phyloP scores from a whole-genome alignment of 2,888 invertebrate species.

The Choreutis nemorana region DNA sequence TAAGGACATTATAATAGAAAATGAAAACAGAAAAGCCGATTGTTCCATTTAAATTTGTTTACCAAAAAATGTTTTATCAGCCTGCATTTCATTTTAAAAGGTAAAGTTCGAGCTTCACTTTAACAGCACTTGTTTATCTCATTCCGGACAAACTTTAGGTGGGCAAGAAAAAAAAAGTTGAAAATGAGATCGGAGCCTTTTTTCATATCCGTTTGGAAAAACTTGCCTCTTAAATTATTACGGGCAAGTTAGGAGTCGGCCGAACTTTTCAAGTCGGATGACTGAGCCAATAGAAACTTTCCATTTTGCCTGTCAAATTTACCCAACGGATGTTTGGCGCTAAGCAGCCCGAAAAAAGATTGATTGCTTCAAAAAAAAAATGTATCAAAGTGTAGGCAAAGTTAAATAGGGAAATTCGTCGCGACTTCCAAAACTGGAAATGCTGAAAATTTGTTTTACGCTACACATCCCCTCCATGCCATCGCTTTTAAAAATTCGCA shows the following conservation, averaged over 20 bases:
- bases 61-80: neutral
- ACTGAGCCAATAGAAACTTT: slow-evolving; percentile 29
- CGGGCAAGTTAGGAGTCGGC: slow-evolving; percentile 14
- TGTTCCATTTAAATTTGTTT: neutral
- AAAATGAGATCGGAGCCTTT: slow-evolving; percentile 15
- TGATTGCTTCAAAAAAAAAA: slow-evolving; percentile 10
- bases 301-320: slow-evolving; percentile 23
- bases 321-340: slow-evolving; percentile 6
- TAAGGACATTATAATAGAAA: no score
- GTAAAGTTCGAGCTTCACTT: neutral
- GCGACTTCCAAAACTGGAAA: no score
- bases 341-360: slow-evolving; percentile 10
- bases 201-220: slow-evolving; percentile 20
- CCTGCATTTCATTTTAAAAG: neutral
- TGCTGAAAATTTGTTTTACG: no score
- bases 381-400: no score
- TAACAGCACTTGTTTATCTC: neutral
- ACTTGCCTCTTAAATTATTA: slow-evolving; percentile 33
- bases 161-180: slow-evolving; percentile 14
- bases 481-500: no score
- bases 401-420: no score
- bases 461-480: no score
- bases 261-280: slow-evolving; percentile 19
- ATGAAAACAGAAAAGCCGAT: no score
- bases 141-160: neutral